Conservation (phyloP, 2,888 invertebrate genomes). For the Calameuta filiformis region DNA sequence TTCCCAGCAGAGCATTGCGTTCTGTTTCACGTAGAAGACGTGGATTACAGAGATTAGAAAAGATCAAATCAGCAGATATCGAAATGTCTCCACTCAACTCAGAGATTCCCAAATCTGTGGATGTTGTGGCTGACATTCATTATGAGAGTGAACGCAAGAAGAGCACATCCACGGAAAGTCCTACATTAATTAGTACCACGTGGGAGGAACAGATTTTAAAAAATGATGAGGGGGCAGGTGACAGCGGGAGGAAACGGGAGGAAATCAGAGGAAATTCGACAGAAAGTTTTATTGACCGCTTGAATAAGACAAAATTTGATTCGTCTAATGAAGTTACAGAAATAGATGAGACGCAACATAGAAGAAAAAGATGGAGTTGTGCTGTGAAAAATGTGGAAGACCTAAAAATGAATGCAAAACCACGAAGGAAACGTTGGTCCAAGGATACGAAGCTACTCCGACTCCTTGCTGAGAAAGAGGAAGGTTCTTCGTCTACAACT, state of each 20-base stretch:
- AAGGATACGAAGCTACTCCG: slow-evolving; percentile 39
- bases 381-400: background rate
- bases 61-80: slow-evolving; percentile 17
- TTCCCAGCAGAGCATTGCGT: no score
- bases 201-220: background rate
- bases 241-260: slow-evolving; percentile 11
- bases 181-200: background rate
- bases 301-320: background rate
- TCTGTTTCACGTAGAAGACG: background rate
- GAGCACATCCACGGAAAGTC: background rate
- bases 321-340: background rate
- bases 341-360: background rate
- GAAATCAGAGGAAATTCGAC: slow-evolving; percentile 29
- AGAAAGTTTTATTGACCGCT: background rate
- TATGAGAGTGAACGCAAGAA: slow-evolving; percentile 21
- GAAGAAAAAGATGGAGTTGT: background rate
- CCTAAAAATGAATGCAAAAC: slow-evolving; percentile 18
- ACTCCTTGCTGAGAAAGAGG: slow-evolving; percentile 2
- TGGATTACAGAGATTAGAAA: background rate
- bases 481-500: slow-evolving; percentile 13
- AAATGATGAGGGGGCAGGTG: background rate
- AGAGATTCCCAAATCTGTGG: slow-evolving; percentile 25
- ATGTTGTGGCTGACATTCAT: slow-evolving; percentile 51
- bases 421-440: slow-evolving; percentile 51
- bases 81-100: slow-evolving; percentile 10